phyloP scores from a whole-genome alignment of 2,113 vertebrate genomes.

The Rafetus swinhoei region DNA sequence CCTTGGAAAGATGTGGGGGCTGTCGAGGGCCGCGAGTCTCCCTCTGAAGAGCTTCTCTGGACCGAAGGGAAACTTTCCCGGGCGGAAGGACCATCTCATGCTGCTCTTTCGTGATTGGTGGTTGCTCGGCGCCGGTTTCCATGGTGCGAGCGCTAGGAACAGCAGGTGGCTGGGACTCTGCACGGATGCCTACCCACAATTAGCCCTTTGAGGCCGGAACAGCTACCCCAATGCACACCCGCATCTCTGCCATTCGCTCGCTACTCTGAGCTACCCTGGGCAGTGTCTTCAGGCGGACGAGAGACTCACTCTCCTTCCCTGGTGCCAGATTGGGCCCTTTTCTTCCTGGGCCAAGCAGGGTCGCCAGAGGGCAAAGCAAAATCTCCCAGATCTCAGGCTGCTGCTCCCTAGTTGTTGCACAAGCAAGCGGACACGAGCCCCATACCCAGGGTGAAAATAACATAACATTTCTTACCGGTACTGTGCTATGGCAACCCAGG shows the following conservation, averaged over 20 bases:
- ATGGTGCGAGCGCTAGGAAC: not conserved
- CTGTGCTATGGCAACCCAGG: too few species aligned
- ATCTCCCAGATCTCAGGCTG: not conserved
- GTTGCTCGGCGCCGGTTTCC: not conserved
- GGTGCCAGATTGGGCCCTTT: not conserved
- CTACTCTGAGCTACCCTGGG: not conserved
- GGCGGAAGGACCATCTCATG: not conserved
- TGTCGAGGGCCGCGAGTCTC: not conserved
- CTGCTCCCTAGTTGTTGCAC: not conserved
- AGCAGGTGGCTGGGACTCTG: not conserved
- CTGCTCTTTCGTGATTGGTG: not conserved
- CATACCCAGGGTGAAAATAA: too few species aligned
- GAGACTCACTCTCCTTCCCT: not conserved
- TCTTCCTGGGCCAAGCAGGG: not conserved
- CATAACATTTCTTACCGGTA: too few species aligned
- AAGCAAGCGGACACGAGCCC: not conserved
- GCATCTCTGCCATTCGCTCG: not conserved
- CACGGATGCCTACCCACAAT: not conserved
- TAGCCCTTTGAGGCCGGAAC: not conserved
- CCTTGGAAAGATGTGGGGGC: not conserved
- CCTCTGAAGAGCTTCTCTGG: not conserved
- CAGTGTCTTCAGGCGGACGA: not conserved
- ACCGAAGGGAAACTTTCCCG: not conserved
- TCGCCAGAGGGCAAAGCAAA: not conserved
- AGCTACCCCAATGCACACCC: not conserved